phyloP scores from a whole-genome alignment of 2,797 vertebrate genomes.

The Pristis pectinata region DNA sequence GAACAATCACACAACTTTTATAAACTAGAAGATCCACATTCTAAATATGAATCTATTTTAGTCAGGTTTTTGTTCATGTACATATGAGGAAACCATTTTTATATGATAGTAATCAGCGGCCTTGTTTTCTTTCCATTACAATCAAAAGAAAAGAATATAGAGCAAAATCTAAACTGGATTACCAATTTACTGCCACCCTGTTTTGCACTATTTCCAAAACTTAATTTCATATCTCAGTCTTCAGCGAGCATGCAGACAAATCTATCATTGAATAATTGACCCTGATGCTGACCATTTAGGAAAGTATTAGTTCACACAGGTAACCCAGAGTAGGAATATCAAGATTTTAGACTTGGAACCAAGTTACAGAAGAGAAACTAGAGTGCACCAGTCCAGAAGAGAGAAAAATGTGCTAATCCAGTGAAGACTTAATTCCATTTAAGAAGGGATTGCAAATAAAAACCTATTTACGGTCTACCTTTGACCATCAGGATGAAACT shows the following conservation, averaged over 20 bases:
- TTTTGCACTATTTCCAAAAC: background rate
- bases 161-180: background rate
- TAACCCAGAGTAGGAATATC: background rate
- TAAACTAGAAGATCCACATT: too few relatives aligned
- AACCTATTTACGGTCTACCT: background rate
- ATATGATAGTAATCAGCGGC: too few relatives aligned
- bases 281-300: background rate
- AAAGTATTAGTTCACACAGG: background rate
- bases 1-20: background rate
- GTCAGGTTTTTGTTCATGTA: too few relatives aligned
- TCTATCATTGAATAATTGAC: background rate
- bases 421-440: background rate
- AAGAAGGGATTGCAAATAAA: background rate
- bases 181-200: background rate
- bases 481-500: background rate
- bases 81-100: too few relatives aligned
- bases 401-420: background rate
- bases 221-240: background rate
- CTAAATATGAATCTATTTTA: too few relatives aligned
- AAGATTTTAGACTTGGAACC: too few relatives aligned
- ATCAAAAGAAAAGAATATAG: too few relatives aligned
- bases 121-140: too few relatives aligned
- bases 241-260: too few relatives aligned
- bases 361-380: background rate
- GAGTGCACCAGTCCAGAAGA: background rate